A percentile compares a stretch with the other conserved stretches of the same genome.
Conservation (phyloP, 2,113 vertebrate species). For the Vulpes lagopus region DNA sequence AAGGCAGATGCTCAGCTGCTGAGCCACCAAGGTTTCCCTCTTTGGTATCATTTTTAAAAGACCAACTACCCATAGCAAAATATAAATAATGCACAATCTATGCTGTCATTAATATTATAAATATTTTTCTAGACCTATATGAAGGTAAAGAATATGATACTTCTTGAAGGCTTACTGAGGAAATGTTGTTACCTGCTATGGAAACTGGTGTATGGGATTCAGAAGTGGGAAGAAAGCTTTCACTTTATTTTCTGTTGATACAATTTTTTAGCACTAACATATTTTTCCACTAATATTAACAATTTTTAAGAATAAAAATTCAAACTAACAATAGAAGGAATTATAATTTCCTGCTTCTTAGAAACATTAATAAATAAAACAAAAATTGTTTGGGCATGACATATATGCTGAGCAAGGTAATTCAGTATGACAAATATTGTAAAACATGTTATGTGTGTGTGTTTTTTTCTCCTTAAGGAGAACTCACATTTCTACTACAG, state of each 20-base stretch:
- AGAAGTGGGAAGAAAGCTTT: background rate
- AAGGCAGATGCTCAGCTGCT: too few species aligned
- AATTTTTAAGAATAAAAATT: background rate
- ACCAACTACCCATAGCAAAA: background rate
- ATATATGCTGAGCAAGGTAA: background rate
- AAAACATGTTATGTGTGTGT: background rate
- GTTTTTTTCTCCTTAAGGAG: background rate
- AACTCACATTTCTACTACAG: background rate
- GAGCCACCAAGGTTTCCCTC: too few species aligned
- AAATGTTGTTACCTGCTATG: background rate
- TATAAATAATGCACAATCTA: background rate
- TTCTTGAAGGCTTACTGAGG: background rate
- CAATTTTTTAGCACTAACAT: background rate
- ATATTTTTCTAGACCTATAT: background rate
- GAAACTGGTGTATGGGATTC: background rate
- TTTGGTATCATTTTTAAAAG: too few species aligned
- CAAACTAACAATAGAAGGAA: background rate
- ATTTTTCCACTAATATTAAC: background rate
- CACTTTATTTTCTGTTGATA: background rate
- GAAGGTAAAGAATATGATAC: background rate
- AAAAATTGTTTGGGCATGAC: background rate
- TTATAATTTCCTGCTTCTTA: background rate
- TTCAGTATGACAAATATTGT: background rate
- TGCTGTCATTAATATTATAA: background rate
- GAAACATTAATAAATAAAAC: conserved; percentile 23